phyloP scores from a whole-genome alignment of 2,888 invertebrate genomes.

The Torymus aiolomorphi region DNA sequence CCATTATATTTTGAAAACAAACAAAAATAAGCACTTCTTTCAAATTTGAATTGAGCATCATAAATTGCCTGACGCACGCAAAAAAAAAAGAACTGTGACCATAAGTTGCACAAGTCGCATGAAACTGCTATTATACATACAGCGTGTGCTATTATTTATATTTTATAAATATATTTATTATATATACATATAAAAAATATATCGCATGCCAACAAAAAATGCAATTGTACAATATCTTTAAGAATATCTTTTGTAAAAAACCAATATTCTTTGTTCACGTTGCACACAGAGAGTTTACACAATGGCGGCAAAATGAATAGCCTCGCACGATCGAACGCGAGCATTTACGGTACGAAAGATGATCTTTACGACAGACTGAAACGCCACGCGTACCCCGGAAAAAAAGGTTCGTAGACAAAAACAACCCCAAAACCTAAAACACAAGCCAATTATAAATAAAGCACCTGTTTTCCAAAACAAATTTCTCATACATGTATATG shows the following conservation, averaged over 20 bases:
- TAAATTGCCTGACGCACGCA: constrained; percentile 49
- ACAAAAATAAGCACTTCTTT: constrained; percentile 43
- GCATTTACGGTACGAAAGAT: constrained; percentile 96
- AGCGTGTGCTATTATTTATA: constrained; percentile 33
- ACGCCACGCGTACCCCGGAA: constrained; percentile 95
- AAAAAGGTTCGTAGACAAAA: constrained; percentile 85
- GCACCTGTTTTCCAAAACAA: constrained; percentile 33
- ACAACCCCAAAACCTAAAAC: constrained; percentile 36
- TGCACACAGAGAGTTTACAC: constrained; percentile 82
- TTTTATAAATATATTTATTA: constrained; percentile 12
- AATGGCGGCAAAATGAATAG: constrained; percentile 94
- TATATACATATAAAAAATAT: constrained; percentile 13
- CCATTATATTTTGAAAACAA: constrained; percentile 56
- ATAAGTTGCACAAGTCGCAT: constrained; percentile 47
- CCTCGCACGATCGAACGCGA: constrained; percentile 93
- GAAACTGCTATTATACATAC: constrained; percentile 34
- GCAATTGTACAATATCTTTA: constrained; percentile 33
- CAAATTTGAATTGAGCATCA: constrained; percentile 13
- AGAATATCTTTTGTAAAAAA: constrained; percentile 48
- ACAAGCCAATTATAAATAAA: constrained; percentile 39
- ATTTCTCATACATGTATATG: constrained; percentile 18
- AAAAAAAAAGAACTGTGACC: constrained; percentile 35
- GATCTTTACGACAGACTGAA: constrained; percentile 96
- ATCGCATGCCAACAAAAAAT: constrained; percentile 50
- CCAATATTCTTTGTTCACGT: constrained; percentile 58